phyloP scores from a whole-genome alignment of 1,140 invertebrate species.

The Coptotermes formosanus region DNA sequence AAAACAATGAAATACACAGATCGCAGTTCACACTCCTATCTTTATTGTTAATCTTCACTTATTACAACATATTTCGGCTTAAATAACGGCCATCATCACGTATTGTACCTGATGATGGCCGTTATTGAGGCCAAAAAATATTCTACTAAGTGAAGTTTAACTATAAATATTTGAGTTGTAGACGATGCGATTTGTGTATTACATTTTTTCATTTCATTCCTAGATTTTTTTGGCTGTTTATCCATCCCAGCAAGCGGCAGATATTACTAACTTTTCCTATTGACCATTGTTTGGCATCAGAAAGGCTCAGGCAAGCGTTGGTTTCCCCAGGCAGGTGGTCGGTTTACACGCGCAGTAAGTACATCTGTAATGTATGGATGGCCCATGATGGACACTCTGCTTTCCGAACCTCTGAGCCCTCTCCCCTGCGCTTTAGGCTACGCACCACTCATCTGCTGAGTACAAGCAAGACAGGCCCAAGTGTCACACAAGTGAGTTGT shows the following conservation, averaged over 20 bases:
- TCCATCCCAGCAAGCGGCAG: not conserved
- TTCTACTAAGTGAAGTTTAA: too few species aligned
- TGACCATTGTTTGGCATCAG: not conserved
- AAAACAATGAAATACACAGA: too few species aligned
- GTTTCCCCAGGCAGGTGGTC: not conserved
- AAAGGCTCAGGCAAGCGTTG: not conserved
- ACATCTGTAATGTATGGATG: constrained; percentile 12
- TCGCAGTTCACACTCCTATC: too few species aligned
- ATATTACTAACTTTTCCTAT: not conserved
- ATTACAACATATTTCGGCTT: too few species aligned
- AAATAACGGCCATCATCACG: too few species aligned
- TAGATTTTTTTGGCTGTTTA: not conserved
- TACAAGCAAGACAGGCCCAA: not conserved
- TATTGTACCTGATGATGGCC: too few species aligned
- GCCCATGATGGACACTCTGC: not conserved
- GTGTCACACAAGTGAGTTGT: not conserved
- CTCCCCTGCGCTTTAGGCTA: not conserved
- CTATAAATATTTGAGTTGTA: too few species aligned
- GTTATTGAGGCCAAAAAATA: too few species aligned
- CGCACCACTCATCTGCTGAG: not conserved
- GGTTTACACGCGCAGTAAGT: not conserved
- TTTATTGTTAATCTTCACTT: too few species aligned
- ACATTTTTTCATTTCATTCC: not conserved
- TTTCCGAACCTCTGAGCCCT: not conserved
- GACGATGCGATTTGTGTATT: too few species aligned